phyloP scores from a whole-genome alignment of 1,140 invertebrate genomes.

The Drosophila kepulauana region DNA sequence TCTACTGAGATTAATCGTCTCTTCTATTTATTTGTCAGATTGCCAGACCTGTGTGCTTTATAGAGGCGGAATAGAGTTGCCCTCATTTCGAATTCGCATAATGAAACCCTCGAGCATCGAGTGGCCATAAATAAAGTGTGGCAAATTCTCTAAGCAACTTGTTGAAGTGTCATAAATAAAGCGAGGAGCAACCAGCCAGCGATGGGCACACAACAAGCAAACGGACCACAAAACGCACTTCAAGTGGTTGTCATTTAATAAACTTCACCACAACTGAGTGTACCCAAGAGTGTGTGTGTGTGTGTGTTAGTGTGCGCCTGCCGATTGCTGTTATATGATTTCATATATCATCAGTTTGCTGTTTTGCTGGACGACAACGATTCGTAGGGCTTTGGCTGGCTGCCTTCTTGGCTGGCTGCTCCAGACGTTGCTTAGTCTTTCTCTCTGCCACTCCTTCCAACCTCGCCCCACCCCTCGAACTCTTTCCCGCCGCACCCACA shows the following conservation, averaged over 20 bases:
- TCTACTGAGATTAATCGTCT: not conserved
- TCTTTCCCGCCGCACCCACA: not conserved
- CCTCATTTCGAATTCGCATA: constrained; percentile 61
- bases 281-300: constrained; percentile 5
- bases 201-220: not conserved
- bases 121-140: constrained; percentile 71
- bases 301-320: constrained; percentile 52
- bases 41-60: constrained; percentile 1
- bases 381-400: constrained; percentile 28
- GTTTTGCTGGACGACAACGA: constrained; percentile 17
- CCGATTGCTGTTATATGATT: constrained; percentile 81
- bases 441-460: not conserved
- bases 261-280: constrained; percentile 65
- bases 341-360: constrained; percentile 74
- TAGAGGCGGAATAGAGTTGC: constrained; percentile 38
- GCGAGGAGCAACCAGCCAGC: constrained; percentile 25
- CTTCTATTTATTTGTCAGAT: not conserved
- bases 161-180: constrained; percentile 77
- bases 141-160: constrained; percentile 79
- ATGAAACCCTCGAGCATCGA: constrained; percentile 45
- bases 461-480: not conserved
- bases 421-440: not conserved
- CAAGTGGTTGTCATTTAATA: constrained; percentile 76
- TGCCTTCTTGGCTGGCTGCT: constrained; percentile 3
- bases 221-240: constrained; percentile 34